Percentiles rank a stretch among this genome's conserved stretches.
These are phyloP conservation scores for Coracopsis vasa DNA, from an alignment of 2,113 vertebrate species.

Conservation along the genomic window DNA sequence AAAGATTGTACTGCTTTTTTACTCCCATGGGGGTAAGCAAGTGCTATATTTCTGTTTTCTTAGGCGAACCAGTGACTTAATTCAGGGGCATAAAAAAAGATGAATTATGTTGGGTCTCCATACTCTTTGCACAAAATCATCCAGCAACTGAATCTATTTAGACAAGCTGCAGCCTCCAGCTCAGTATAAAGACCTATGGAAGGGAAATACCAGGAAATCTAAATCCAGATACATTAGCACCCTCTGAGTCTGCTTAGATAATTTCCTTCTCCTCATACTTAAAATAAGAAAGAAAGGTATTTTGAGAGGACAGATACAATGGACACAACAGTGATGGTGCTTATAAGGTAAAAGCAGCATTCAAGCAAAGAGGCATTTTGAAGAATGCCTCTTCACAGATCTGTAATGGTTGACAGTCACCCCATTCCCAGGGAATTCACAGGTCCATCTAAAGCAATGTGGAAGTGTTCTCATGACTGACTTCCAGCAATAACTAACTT, in stretches of 20 bases:
- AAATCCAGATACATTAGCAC: not conserved
- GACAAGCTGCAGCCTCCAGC: not conserved
- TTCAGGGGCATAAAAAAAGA: not conserved
- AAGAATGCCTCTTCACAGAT: fast-evolving
- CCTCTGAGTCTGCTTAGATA: not conserved
- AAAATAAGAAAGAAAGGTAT: not conserved
- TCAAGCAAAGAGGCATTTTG: not conserved
- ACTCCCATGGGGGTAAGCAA: not conserved
- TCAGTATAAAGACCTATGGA: not conserved
- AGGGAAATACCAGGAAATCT: not conserved
- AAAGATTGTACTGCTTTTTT: not conserved
- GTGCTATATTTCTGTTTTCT: not conserved
- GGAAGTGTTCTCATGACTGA: not conserved
- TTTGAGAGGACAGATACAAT: not conserved
- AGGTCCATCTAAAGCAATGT: not conserved
- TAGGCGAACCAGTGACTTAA: not conserved
- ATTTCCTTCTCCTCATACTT: not conserved
- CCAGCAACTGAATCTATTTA: not conserved
- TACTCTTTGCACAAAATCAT: not conserved
- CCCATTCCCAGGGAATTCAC: fast-evolving
- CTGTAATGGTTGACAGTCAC: fast-evolving
- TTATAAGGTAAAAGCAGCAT: not conserved
- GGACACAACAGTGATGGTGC: not conserved
- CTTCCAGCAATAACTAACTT: not conserved
- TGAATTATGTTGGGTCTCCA: not conserved